phyloP scores from a whole-genome alignment of 2,113 vertebrate genomes.

The Erythrocercus mccallii region DNA sequence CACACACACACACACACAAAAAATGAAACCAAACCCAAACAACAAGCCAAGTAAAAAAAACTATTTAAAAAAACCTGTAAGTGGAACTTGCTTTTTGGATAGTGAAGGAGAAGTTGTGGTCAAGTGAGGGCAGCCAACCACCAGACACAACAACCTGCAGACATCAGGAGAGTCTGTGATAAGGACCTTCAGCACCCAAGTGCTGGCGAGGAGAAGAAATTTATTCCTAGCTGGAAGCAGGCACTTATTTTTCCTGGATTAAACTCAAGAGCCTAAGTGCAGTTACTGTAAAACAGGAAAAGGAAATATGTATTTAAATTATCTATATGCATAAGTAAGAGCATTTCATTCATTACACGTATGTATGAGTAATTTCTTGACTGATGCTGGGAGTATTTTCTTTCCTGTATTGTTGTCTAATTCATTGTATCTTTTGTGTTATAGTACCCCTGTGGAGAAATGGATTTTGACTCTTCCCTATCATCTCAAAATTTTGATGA shows the following conservation, averaged over 20 bases:
- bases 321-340: background rate
- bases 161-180: background rate
- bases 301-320: background rate
- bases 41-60: background rate
- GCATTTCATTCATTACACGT: background rate
- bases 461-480: constrained; percentile 58
- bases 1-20: background rate
- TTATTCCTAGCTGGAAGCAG: background rate
- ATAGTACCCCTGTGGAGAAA: constrained; percentile 52
- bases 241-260: background rate
- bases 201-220: background rate
- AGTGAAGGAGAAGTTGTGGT: background rate
- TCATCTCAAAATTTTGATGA: constrained; percentile 72
- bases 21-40: background rate
- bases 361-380: background rate
- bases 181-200: background rate
- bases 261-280: background rate
- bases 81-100: background rate
- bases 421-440: background rate
- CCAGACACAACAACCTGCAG: background rate
- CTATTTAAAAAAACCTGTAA: background rate
- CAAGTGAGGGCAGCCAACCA: background rate
- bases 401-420: background rate
- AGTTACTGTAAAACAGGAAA: background rate
- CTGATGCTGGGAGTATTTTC: background rate